These are phyloP conservation scores for Aspidiotus rigidus DNA, from an alignment of 2,888 invertebrate genomes.

Conservation along the genomic window DNA sequence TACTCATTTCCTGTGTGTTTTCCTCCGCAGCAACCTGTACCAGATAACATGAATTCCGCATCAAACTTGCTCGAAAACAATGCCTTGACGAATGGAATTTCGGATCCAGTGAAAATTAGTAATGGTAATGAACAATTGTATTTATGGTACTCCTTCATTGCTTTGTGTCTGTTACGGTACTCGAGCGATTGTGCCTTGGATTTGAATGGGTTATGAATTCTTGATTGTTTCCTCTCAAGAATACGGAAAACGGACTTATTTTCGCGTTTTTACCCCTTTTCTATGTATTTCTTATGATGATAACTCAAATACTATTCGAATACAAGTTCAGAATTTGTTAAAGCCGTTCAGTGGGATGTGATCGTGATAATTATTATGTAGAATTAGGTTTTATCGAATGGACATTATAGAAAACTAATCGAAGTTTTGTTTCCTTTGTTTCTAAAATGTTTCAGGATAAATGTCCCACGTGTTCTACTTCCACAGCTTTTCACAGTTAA, in stretches of 20 bases:
- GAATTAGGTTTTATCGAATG: conserved; percentile 8
- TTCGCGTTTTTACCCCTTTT: no score
- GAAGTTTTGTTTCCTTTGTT: conserved; percentile 19
- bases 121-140: neutral
- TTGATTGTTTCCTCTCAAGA: no score
- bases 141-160: no score
- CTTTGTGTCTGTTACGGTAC: neutral
- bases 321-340: neutral
- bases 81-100: neutral
- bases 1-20: neutral
- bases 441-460: conserved; percentile 19
- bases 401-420: conserved; percentile 11
- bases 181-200: neutral
- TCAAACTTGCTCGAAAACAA: neutral
- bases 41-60: neutral
- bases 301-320: no score
- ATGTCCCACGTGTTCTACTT: conserved; percentile 19
- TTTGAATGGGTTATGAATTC: neutral
- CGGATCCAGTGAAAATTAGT: neutral
- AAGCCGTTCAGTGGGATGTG: neutral
- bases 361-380: conserved; percentile 1
- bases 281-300: no score
- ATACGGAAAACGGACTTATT: no score
- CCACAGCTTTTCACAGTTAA: conserved; percentile 19
- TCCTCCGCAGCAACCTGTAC: neutral